Conservation (phyloP, 2,888 invertebrate species). For the Ganaspis brasiliensis region DNA sequence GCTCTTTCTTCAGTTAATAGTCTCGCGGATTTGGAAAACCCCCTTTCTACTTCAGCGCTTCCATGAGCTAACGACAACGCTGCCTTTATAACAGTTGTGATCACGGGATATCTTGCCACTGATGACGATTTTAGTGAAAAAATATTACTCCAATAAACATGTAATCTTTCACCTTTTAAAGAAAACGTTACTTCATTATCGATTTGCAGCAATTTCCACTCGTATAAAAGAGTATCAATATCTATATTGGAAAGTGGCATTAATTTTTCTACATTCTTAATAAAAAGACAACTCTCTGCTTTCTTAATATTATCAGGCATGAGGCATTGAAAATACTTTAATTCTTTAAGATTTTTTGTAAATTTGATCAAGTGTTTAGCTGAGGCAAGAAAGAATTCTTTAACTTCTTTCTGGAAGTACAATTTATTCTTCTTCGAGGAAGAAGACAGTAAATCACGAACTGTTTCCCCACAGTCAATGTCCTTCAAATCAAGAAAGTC, state of each 20-base stretch:
- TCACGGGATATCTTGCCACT: conserved; percentile 46
- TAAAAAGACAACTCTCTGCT: conserved; percentile 36
- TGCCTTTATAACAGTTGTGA: conserved; percentile 53
- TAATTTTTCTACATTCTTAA: conserved; percentile 42
- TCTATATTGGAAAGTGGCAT: conserved; percentile 47
- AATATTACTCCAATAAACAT: conserved; percentile 50
- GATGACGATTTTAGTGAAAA: conserved; percentile 48
- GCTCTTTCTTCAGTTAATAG: conserved; percentile 53
- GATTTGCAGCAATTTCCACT: conserved; percentile 50
- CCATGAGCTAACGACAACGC: conserved; percentile 55
- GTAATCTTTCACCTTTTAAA: conserved; percentile 45
- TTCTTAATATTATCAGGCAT: conserved; percentile 43
- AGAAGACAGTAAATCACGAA: conserved; percentile 14
- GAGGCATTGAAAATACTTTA: conserved; percentile 48
- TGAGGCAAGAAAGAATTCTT: conserved; percentile 41
- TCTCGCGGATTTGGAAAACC: conserved; percentile 47
- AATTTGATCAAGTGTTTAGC: conserved; percentile 44
- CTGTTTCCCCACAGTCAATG: conserved; percentile 30
- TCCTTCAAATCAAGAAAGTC: background rate
- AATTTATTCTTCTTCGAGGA: conserved; percentile 44
- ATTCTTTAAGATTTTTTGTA: conserved; percentile 13
- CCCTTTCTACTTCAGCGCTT: conserved; percentile 26
- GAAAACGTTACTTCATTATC: conserved; percentile 46
- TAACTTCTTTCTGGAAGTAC: conserved; percentile 39
- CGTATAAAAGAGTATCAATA: conserved; percentile 43